These are phyloP conservation scores for Epirrita christyi DNA, from an alignment of 2,888 invertebrate species.

Conservation along the genomic window DNA sequence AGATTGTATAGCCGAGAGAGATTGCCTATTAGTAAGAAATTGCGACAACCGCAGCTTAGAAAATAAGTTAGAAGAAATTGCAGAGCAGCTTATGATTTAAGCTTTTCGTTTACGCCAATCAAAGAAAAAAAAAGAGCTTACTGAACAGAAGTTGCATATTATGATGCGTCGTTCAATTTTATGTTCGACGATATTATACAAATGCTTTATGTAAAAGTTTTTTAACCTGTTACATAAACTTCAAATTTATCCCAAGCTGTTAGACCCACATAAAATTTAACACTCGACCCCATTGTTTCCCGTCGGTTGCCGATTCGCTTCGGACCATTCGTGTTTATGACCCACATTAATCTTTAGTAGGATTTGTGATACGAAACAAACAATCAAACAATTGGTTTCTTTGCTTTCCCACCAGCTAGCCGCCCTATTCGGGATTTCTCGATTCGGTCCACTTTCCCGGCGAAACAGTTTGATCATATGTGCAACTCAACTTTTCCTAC, in stretches of 20 bases:
- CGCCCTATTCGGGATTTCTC: background rate
- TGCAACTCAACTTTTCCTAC: background rate
- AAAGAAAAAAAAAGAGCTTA: no score
- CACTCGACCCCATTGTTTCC: conserved; percentile 49
- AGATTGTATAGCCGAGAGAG: background rate
- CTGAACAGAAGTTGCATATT: no score
- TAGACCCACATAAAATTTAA: conserved; percentile 44
- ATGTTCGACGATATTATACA: no score
- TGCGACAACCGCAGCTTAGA: background rate
- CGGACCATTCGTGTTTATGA: conserved; percentile 24
- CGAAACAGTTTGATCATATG: background rate
- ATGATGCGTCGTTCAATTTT: no score
- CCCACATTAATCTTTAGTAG: conserved; percentile 14
- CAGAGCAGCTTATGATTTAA: no score
- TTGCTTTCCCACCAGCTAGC: background rate
- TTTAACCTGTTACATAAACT: conserved; percentile 22
- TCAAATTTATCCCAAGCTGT: conserved; percentile 11
- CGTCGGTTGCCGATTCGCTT: conserved; percentile 18
- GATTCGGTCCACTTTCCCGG: background rate
- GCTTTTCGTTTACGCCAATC: no score
- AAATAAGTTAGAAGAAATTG: no score
- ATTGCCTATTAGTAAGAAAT: conserved; percentile 2
- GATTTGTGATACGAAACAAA: conserved; percentile 8
- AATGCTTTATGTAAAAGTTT: background rate
- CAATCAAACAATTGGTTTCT: conserved; percentile 10